phyloP scores from a whole-genome alignment of 2,797 vertebrate species.

The Poliocrania exsul region DNA sequence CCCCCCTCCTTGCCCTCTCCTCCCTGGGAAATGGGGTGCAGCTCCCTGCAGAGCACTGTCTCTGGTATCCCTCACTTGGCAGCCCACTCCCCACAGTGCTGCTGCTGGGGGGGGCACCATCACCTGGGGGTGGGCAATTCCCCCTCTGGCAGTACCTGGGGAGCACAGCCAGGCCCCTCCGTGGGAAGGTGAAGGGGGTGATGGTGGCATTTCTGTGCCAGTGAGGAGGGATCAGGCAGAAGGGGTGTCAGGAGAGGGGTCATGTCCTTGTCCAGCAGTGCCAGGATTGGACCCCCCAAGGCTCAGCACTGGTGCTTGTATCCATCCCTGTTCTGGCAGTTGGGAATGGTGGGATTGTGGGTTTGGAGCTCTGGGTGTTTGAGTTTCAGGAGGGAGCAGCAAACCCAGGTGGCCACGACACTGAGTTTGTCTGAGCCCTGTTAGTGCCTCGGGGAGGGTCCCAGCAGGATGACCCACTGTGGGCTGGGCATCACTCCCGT shows the following conservation, averaged over 20 bases:
- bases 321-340: too few species aligned
- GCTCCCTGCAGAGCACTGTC: background rate
- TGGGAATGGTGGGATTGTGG: accelerated
- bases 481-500: background rate
- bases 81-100: background rate
- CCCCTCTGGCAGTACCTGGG: accelerated
- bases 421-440: background rate
- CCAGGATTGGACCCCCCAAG: accelerated
- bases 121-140: background rate
- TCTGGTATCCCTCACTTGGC: background rate
- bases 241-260: background rate
- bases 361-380: background rate
- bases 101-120: background rate
- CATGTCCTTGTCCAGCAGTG: accelerated
- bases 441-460: accelerated
- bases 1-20: background rate
- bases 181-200: background rate
- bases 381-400: background rate
- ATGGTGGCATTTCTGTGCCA: background rate
- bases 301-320: accelerated
- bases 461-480: background rate
- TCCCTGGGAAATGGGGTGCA: background rate
- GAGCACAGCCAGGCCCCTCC: background rate
- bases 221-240: background rate
- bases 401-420: accelerated